Base-by-base conservation (phyloP, 1,140 invertebrate genomes). In the Archegozetes longisetosus region DNA sequence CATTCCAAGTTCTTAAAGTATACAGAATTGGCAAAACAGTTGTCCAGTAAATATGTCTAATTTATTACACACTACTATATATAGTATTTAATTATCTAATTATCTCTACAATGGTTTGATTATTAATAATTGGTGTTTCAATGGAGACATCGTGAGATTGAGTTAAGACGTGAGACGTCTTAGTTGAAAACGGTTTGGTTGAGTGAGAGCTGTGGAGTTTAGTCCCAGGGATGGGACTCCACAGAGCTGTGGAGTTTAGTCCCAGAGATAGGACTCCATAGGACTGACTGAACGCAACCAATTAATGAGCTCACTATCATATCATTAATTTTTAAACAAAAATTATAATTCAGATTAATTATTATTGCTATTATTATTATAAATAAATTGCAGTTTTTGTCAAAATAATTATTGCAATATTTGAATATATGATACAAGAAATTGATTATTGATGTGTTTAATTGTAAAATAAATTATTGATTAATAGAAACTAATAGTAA, bases 1-100 rank as follows among this genome's bases (percentile, higher is more conserved):
- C 88, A 92, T 75, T 92, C 89, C 63, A 94, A 94, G 77, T 93
- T 93, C 79, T 82, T 92, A 64, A 94, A 94, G 77, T 94, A 94
- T 76, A 90, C 88, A 68, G 89, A 94, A 77, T 80, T 94, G 70
- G 89, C 89, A 64, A 94, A 93, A 76, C 89, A 94, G 75, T 78
- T 94, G 70, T 92, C 88, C 70, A 91, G 88, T 75, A 93, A 93
- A 78, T 92, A 92, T 62, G 69, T 70, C 22, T 66, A 57, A 64
- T 52, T 59, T 22, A 59, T 60, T 54, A 28, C 2, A 47, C 20
- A 3, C n/a, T 55, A n/a, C n/a, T 55, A 40, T 40, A 40, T 40
- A 40, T 17, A 40, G 32, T 40, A 40, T 40, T 9, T 40, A 40
- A 9, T 9, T 9, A 40, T 40, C 6, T 40, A 40, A 40, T 40